A percentile compares a stretch with the other conserved stretches of the same genome.
Evolutionary conservation across 1,140 invertebrate genomes (phyloP).

Genomic region (Oreohelix idahoensis): DNA sequence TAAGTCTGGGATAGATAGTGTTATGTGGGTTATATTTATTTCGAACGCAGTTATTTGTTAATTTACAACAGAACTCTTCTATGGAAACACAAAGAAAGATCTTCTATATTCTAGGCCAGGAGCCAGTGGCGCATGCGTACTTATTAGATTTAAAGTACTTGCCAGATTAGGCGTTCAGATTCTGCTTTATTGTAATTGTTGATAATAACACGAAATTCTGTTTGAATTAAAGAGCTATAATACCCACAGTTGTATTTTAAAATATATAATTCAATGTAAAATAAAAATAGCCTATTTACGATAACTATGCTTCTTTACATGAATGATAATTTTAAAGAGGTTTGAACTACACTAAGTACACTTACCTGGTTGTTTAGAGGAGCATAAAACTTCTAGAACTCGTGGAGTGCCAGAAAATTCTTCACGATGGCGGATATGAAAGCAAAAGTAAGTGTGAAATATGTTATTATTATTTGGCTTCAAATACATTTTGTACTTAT

Average conservation of each 20-base stretch:
- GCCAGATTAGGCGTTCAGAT: not conserved
- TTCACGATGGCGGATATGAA: constrained; percentile 24
- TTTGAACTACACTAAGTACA: not conserved
- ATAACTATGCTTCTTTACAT: no score
- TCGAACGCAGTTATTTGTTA: no score
- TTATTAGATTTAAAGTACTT: not conserved
- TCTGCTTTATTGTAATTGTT: no score
- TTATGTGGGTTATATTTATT: no score
- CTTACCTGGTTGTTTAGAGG: not conserved
- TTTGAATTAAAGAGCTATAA: no score
- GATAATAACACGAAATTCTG: no score
- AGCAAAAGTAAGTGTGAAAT: not conserved
- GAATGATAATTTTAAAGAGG: no score
- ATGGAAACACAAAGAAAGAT: not conserved
- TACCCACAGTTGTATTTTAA: not conserved
- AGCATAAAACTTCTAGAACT: constrained; percentile 29
- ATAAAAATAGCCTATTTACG: no score
- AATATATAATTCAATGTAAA: not conserved
- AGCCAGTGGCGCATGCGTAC: not conserved
- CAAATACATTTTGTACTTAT: no score
- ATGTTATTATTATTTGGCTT: not conserved
- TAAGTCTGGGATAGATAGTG: no score
- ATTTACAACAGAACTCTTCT: not conserved
- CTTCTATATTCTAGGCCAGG: not conserved
- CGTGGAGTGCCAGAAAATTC: constrained; percentile 32